phyloP scores from a whole-genome alignment of 2,113 vertebrate species.

The Sigmodon hispidus region DNA sequence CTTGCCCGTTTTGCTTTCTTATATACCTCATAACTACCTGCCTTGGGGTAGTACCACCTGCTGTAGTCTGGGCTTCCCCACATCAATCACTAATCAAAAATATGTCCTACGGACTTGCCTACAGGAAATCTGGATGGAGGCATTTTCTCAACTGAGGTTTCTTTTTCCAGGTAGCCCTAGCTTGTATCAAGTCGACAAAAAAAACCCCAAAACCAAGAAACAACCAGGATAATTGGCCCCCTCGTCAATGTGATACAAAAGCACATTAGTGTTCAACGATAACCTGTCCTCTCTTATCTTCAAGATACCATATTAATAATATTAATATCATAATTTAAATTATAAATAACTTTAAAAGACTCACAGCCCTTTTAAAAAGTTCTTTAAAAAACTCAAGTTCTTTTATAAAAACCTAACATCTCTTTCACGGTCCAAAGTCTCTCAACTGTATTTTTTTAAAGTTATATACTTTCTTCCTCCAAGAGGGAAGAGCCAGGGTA shows the following conservation, averaged over 20 bases:
- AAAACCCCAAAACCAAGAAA: neutral
- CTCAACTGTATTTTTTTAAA: neutral
- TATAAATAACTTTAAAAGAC: neutral
- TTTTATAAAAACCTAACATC: neutral
- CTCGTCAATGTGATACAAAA: neutral
- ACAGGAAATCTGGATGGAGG: neutral
- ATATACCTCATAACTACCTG: neutral
- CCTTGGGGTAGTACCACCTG: neutral
- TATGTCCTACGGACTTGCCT: neutral
- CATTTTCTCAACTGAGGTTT: neutral
- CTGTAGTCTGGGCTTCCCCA: neutral
- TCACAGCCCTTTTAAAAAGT: neutral
- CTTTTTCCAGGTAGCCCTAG: neutral
- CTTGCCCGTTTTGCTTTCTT: neutral
- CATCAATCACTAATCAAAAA: neutral
- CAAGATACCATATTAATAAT: neutral
- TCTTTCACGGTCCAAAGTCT: neutral
- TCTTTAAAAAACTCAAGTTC: neutral
- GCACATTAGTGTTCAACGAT: neutral
- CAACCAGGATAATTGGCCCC: neutral
- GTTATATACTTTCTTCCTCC: neutral
- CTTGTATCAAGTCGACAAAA: neutral
- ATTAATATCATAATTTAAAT: neutral
- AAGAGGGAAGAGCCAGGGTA: neutral
- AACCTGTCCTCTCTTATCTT: neutral